phyloP scores from a whole-genome alignment of 2,888 invertebrate genomes.

The Parthenolecanium corni region DNA sequence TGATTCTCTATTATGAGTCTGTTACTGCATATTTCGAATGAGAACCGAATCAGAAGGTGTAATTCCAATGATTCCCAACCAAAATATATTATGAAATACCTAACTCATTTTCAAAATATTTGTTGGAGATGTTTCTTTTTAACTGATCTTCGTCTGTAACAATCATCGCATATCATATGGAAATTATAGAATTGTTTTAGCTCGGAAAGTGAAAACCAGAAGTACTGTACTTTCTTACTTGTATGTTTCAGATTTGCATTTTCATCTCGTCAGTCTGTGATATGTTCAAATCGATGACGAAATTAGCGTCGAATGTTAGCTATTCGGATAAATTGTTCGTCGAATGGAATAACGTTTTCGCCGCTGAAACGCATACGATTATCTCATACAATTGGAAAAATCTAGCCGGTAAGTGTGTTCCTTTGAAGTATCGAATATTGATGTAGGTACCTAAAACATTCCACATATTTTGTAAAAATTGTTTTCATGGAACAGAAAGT shows the following conservation, averaged over 20 bases:
- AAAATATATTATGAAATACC: too few species aligned
- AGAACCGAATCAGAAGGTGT: too few species aligned
- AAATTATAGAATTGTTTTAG: too few species aligned
- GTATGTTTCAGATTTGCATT: conserved; percentile 3
- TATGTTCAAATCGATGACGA: conserved; percentile 25
- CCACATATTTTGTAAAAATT: neutral
- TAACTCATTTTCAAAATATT: too few species aligned
- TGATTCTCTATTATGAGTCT: too few species aligned
- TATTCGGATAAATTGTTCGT: conserved; percentile 21
- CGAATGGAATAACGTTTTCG: conserved; percentile 28
- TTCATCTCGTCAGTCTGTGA: conserved; percentile 21
- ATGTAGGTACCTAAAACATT: neutral
- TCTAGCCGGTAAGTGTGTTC: conserved; percentile 11
- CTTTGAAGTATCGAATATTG: neutral
- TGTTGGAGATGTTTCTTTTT: too few species aligned
- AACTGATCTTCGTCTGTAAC: too few species aligned
- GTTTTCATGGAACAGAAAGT: conserved; percentile 8
- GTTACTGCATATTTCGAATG: too few species aligned
- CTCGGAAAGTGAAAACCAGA: too few species aligned
- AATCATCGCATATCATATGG: too few species aligned
- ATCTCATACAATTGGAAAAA: conserved; percentile 22
- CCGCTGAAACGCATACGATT: conserved; percentile 15
- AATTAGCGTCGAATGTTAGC: conserved; percentile 22
- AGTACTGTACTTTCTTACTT: neutral
- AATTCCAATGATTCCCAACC: too few species aligned